These are phyloP conservation scores for Chloroceryle amazona DNA, from an alignment of 2,797 vertebrate species.

Conservation along the genomic window DNA sequence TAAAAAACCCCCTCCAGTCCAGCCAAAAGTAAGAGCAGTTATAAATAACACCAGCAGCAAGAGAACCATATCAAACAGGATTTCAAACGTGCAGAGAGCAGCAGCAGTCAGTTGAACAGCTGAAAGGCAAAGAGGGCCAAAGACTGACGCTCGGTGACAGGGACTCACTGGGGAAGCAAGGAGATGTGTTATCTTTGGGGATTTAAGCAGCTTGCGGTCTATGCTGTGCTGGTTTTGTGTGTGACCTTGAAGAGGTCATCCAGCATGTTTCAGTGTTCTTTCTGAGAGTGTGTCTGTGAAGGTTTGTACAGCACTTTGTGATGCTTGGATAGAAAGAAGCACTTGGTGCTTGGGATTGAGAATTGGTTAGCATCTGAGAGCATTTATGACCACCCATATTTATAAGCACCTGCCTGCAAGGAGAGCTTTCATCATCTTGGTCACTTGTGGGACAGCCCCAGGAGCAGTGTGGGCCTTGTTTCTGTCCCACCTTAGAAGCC, in stretches of 20 bases:
- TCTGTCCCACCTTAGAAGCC: not conserved
- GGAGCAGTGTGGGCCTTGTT: not conserved
- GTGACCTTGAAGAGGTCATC: slow-evolving; percentile 9
- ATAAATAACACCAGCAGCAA: not conserved
- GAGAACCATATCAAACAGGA: slow-evolving; percentile 7
- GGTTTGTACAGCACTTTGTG: not conserved
- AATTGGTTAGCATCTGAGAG: not conserved
- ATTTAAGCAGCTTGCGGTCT: not conserved
- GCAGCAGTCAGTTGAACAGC: not conserved
- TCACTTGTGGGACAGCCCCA: not conserved
- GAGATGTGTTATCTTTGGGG: not conserved
- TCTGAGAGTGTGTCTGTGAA: not conserved
- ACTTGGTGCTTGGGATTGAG: not conserved
- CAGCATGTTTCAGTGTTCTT: not conserved
- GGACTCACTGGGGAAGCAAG: not conserved
- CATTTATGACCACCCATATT: not conserved
- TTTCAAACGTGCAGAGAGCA: not conserved
- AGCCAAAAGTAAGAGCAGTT: not conserved
- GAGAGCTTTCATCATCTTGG: not conserved
- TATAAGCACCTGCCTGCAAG: not conserved
- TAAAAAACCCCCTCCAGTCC: not conserved
- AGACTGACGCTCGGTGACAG: not conserved
- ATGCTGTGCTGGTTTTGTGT: rapidly evolving
- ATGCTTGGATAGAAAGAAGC: not conserved
- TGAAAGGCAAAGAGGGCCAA: slow-evolving; percentile 14